These are phyloP conservation scores for Antennarius maculatus DNA, from an alignment of 2,797 vertebrate species.

Conservation along the genomic window DNA sequence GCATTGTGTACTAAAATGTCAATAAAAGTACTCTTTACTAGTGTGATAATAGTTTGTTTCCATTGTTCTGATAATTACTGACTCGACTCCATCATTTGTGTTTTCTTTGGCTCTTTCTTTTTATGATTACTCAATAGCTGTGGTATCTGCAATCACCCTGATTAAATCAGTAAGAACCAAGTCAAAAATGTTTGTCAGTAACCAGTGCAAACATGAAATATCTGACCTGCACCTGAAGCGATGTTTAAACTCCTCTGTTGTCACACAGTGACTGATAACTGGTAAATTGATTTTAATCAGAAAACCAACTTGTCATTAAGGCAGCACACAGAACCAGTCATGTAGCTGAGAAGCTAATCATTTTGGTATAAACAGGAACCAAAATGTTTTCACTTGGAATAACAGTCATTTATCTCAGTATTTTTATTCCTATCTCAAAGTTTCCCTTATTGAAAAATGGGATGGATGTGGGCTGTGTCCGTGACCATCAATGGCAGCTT, in stretches of 20 bases:
- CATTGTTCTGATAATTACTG: background rate
- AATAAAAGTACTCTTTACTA: conserved; percentile 62
- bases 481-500: background rate
- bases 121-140: background rate
- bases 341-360: background rate
- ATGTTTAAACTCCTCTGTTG: conserved; percentile 5
- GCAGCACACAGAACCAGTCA: background rate
- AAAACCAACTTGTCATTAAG: background rate
- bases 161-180: background rate
- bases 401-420: too few species aligned
- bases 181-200: background rate
- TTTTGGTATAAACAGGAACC: background rate
- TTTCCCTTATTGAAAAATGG: too few species aligned
- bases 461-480: background rate
- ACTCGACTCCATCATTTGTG: background rate
- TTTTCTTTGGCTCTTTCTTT: background rate
- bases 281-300: background rate
- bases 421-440: too few species aligned
- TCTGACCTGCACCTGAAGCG: background rate
- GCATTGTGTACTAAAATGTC: conserved; percentile 47
- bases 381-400: background rate
- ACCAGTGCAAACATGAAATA: conserved; percentile 4
- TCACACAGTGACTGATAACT: background rate
- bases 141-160: conserved; percentile 7
- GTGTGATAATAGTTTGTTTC: background rate